Conservation (phyloP, 2,797 vertebrate genomes). For the Chanos chanos region DNA sequence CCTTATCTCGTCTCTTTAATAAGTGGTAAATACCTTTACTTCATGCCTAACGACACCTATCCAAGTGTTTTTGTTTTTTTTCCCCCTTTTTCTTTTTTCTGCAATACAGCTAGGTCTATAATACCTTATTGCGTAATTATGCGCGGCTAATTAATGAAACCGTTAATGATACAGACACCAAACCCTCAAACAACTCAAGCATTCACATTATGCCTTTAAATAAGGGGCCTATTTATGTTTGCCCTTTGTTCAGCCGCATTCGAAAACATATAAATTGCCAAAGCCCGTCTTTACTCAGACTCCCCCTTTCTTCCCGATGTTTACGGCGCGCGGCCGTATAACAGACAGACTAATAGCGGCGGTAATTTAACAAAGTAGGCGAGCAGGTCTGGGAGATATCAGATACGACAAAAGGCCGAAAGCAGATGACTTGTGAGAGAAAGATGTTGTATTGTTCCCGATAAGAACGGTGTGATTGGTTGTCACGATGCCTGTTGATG, state of each 20-base stretch:
- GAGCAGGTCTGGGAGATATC: conserved; percentile 2
- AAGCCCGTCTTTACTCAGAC: no score
- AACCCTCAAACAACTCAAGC: no score
- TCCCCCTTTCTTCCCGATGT: conserved; percentile 11
- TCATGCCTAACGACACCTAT: no score
- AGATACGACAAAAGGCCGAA: conserved; percentile 1
- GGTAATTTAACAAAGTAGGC: background rate
- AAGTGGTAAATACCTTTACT: no score
- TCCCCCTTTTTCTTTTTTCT: no score
- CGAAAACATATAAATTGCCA: conserved; percentile 35
- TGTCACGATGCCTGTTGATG: background rate
- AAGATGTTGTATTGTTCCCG: background rate
- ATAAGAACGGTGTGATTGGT: conserved; percentile 6
- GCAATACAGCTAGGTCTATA: no score
- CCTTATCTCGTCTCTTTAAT: no score
- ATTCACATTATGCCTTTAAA: no score
- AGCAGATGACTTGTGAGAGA: no score
- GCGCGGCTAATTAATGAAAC: no score
- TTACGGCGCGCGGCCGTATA: conserved; percentile 27
- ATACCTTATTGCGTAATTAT: no score
- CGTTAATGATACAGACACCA: background rate
- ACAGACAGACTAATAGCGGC: conserved; percentile 31
- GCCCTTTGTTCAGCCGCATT: background rate
- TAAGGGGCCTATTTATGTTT: background rate
- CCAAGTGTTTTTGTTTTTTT: no score